Evolutionary conservation across 2,888 invertebrate species (phyloP).

Genomic region (Pammene aurita): DNA sequence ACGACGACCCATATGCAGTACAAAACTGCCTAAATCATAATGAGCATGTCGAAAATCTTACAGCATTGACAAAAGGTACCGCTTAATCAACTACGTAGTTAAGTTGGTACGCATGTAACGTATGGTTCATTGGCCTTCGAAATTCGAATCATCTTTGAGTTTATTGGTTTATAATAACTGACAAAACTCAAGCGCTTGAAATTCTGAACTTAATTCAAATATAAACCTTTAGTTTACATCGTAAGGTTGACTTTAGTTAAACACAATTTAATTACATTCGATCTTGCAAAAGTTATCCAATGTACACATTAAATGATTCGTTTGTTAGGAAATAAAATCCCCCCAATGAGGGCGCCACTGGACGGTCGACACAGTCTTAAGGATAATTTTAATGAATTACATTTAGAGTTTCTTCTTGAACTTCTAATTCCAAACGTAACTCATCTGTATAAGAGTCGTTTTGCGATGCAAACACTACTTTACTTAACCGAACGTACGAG

Average conservation of each 20-base stretch:
- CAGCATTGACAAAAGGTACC: neutral
- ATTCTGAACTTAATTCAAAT: neutral
- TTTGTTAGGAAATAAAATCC: no score
- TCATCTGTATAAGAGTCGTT: no score
- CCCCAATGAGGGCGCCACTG: no score
- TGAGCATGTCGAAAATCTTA: no score
- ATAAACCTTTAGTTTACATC: neutral
- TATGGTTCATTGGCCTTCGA: conserved; percentile 26
- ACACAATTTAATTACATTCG: neutral
- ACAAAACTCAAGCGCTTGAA: neutral
- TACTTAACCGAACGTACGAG: no score
- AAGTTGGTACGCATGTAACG: conserved; percentile 3
- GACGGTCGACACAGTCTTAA: no score
- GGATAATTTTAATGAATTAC: neutral
- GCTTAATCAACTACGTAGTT: neutral
- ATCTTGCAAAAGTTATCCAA: neutral
- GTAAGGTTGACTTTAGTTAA: neutral
- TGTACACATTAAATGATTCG: no score
- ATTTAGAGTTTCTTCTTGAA: neutral
- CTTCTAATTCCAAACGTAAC: neutral
- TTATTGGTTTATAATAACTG: neutral
- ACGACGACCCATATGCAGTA: neutral
- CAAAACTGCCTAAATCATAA: neutral
- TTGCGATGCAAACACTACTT: no score
- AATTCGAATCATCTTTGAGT: conserved; percentile 14